phyloP scores from a whole-genome alignment of 2,113 vertebrate genomes.

The Hiodon alosoides region DNA sequence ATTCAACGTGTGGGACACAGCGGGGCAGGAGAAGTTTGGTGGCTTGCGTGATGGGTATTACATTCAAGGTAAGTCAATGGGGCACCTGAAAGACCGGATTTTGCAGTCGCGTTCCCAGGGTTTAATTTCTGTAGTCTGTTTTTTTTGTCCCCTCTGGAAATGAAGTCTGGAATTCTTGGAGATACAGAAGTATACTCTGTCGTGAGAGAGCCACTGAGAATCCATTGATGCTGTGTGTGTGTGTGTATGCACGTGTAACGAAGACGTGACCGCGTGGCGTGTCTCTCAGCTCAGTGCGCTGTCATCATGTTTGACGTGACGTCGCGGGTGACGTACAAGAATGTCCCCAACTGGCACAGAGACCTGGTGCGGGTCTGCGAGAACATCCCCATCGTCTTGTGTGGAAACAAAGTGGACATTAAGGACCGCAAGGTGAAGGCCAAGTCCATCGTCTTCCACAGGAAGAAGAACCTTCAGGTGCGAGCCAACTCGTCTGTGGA shows the following conservation, averaged over 20 bases:
- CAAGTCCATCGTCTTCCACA: conserved; percentile 97
- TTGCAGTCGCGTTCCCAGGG: too few relatives aligned
- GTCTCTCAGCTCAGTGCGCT: conserved; percentile 85
- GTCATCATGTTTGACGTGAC: conserved; percentile 99
- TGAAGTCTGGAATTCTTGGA: neutral
- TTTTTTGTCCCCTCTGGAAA: too few relatives aligned
- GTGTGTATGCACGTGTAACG: neutral
- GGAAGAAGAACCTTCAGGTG: conserved; percentile 99
- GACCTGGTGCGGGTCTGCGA: conserved; percentile 96
- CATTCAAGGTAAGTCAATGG: conserved; percentile 77
- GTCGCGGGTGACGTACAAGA: conserved; percentile 97
- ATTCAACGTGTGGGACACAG: conserved; percentile 99
- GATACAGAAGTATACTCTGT: neutral
- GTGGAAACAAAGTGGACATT: conserved; percentile 98
- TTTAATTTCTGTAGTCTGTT: neutral
- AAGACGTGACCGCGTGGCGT: neutral
- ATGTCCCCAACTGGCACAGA: conserved; percentile 97
- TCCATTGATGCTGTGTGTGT: neutral
- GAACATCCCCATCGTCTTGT: conserved; percentile 97
- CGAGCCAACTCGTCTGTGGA: neutral
- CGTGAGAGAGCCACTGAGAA: too few relatives aligned
- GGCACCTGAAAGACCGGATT: neutral
- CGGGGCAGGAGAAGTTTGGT: conserved; percentile 96
- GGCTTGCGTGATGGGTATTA: conserved; percentile 95
- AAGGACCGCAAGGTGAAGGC: conserved; percentile 99